These are phyloP conservation scores for Tribolium madens DNA, from an alignment of 1,140 invertebrate genomes.

Conservation along the genomic window DNA sequence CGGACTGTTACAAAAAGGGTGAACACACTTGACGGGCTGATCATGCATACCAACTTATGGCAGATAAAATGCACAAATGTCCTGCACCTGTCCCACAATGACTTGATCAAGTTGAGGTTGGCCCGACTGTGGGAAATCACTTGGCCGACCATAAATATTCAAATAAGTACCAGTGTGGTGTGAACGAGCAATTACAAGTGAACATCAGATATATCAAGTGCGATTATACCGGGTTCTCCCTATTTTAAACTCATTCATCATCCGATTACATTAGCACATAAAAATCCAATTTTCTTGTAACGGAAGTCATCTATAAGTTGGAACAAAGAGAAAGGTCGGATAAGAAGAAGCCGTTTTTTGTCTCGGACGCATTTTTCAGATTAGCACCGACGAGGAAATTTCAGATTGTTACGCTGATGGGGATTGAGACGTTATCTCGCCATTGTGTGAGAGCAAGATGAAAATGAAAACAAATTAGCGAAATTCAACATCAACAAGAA, in stretches of 20 bases:
- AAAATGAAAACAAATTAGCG: conserved; percentile 6
- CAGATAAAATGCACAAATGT: conserved; percentile 19
- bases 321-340: conserved; percentile 46
- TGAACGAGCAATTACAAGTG: conserved; percentile 34
- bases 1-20: conserved; percentile 19
- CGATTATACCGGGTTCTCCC: conserved; percentile 33
- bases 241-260: conserved; percentile 52
- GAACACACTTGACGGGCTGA: conserved; percentile 24
- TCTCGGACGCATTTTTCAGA: conserved; percentile 15
- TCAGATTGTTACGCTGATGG: conserved; percentile 19
- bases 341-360: conserved; percentile 4
- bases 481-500: conserved; percentile 8
- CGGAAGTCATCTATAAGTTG: conserved; percentile 47
- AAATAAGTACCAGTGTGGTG: background rate
- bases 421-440: background rate
- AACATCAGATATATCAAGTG: conserved; percentile 31
- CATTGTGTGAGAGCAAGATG: conserved; percentile 2
- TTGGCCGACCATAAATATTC: conserved; percentile 25
- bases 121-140: conserved; percentile 1
- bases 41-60: conserved; percentile 22
- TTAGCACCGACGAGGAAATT: conserved; percentile 35
- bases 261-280: conserved; percentile 47
- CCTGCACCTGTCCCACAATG: conserved; percentile 2
- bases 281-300: conserved; percentile 49
- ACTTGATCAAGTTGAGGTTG: background rate